Evolutionary conservation across 53 echinoderm and acorn worm species (phyloP).

Genomic region (Apostichopus leukothele): DNA sequence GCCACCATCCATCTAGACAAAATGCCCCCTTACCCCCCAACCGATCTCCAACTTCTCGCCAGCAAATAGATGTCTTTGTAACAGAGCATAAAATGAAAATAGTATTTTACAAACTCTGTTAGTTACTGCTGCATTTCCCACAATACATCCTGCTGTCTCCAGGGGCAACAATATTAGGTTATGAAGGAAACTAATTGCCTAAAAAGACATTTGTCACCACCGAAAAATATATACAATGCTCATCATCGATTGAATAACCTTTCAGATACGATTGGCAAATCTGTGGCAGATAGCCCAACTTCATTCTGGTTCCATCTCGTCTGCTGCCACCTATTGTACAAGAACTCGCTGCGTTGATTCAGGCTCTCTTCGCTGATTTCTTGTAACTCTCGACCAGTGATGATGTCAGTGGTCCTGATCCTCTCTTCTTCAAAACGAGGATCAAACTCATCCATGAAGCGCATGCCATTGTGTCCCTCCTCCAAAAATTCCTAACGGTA

Average conservation of each 20-base stretch:
- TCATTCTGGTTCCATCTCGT: neutral
- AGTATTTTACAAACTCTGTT: no score
- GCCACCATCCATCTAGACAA: no score
- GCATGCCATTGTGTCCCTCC: neutral
- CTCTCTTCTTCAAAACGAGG: neutral
- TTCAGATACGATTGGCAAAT: constrained; percentile 23
- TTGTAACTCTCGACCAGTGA: constrained; percentile 60
- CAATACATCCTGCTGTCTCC: no score
- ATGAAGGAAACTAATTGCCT: no score
- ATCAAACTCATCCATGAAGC: constrained; percentile 42
- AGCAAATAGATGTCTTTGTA: no score
- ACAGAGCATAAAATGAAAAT: neutral
- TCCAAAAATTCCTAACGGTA: neutral
- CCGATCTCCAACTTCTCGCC: no score
- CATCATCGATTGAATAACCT: neutral
- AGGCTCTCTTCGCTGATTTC: constrained; percentile 32
- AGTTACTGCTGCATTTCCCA: no score
- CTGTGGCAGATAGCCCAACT: neutral
- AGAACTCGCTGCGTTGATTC: constrained; percentile 49
- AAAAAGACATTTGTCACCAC: no score
- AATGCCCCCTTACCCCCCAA: no score
- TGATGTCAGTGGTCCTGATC: constrained; percentile 43
- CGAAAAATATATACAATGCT: neutral
- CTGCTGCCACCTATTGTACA: constrained; percentile 52
- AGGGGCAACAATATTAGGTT: no score